Evolutionary conservation across 2,888 invertebrate species (phyloP), one percentile per base, ranked within the genome.

Genomic region (Nephrotoma guestfalica): DNA sequence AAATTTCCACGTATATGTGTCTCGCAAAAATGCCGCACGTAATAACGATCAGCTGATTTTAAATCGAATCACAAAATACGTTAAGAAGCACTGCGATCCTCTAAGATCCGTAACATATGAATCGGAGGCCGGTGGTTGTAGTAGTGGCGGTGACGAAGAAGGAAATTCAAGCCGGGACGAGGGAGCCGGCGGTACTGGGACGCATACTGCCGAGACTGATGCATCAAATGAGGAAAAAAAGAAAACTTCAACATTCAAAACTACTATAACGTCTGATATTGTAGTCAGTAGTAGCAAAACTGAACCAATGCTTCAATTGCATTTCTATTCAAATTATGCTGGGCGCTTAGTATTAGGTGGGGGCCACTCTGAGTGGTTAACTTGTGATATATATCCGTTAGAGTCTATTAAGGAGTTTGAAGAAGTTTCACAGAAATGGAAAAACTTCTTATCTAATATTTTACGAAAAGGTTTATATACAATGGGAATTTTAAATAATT

Each of bases 331-430:
- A 90, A 95, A 96, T 93, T 93, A 95, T 92, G 94, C 95, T 91
- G 93, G 94, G 91, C 92, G 92, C 89, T 93, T 96, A 90, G 92
- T 93, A 87, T 91, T 93, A 91, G 93, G 93, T 91, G 92, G 92
- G 91, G 92, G 93, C 88, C 89, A 89, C 87, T 88, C 88, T 86
- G 89, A 90, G 85, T 89, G 89, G 88, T 89, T 89, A 89, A 88
- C 88, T 86, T 88, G 88, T 9, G 93, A 93, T 87, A 95, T 96
- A 89, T 96, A 96, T 92, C 94, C 96, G 88, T 93, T 95, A 91
- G 96, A 96, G 91, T 95, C 96, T 91, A 97, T 96, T 92, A 96
- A 96, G 93, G 97, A 97, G 92, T 97, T 97, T 92, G 96, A 96
- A 90, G 93, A 94, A 88, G 94, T 96, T 89, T 95, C 96, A 89